These are phyloP conservation scores for Noctua janthina DNA, from an alignment of 2,888 invertebrate genomes.

Conservation along the genomic window DNA sequence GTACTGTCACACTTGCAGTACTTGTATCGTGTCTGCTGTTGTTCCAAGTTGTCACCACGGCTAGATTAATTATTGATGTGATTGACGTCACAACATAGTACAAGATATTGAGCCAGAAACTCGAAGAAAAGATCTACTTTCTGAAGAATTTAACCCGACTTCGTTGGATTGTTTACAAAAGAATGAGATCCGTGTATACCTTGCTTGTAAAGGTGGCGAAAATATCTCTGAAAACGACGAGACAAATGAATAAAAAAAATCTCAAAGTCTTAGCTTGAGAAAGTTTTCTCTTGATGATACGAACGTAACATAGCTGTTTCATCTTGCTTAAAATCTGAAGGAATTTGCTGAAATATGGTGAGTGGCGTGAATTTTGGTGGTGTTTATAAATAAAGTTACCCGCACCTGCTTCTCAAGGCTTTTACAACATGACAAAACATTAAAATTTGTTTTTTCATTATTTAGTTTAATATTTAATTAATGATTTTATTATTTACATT, in stretches of 20 bases:
- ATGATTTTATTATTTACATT: too few species aligned
- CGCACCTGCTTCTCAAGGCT: neutral
- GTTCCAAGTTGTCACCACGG: neutral
- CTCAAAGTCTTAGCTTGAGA: neutral
- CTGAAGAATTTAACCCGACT: neutral
- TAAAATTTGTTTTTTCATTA: neutral
- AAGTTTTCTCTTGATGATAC: neutral
- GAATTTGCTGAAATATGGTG: neutral
- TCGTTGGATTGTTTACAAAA: neutral
- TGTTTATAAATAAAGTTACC: neutral
- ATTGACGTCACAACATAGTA: neutral
- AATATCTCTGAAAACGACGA: neutral
- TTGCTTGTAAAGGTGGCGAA: neutral
- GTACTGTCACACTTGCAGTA: neutral
- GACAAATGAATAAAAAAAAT: slow-evolving; percentile 5
- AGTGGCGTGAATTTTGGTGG: neutral
- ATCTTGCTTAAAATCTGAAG: neutral
- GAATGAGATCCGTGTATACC: neutral
- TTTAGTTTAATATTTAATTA: neutral
- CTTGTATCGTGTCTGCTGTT: neutral
- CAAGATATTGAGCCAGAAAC: neutral
- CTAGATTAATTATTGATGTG: neutral
- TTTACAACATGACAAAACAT: neutral
- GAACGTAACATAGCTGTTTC: neutral
- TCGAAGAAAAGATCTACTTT: neutral